phyloP scores from a whole-genome alignment of 2,888 invertebrate species.

The Hypomecis atomaria region DNA sequence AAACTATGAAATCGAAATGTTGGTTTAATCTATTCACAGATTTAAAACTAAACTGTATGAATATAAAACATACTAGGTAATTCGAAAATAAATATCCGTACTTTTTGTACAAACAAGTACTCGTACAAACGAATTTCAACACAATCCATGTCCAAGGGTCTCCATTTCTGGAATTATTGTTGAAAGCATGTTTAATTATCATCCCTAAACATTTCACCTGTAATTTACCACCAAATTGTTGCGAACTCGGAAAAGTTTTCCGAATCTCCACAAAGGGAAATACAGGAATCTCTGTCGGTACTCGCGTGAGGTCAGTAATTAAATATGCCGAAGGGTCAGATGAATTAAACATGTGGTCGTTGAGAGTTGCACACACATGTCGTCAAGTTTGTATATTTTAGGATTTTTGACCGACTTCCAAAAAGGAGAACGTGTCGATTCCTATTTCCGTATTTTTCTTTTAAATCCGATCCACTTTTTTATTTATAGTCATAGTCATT shows the following conservation, averaged over 20 bases:
- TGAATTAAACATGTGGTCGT: slow-evolving; percentile 66
- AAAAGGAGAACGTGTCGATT: no score
- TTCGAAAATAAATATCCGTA: no score
- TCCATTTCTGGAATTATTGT: not conserved
- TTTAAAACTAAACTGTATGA: no score
- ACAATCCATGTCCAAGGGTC: no score
- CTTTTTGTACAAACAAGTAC: no score
- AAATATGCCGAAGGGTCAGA: slow-evolving; percentile 69
- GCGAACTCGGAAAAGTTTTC: slow-evolving; percentile 6
- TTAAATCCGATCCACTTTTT: no score
- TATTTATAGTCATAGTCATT: no score
- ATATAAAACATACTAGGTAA: no score
- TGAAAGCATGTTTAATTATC: slow-evolving; percentile 10
- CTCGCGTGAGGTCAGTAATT: slow-evolving; percentile 48
- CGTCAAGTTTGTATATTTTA: not conserved
- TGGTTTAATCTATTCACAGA: no score
- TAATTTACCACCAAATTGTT: slow-evolving; percentile 15
- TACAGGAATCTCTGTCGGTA: slow-evolving; percentile 49
- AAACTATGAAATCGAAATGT: no score
- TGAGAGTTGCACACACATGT: slow-evolving; percentile 22
- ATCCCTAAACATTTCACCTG: slow-evolving; percentile 5
- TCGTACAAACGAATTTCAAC: no score
- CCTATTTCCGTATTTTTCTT: no score
- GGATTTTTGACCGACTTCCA: not conserved
- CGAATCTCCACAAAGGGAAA: slow-evolving; percentile 20